Conservation (phyloP, 2,797 vertebrate species). For the Microctenopoma steveboyesi region DNA sequence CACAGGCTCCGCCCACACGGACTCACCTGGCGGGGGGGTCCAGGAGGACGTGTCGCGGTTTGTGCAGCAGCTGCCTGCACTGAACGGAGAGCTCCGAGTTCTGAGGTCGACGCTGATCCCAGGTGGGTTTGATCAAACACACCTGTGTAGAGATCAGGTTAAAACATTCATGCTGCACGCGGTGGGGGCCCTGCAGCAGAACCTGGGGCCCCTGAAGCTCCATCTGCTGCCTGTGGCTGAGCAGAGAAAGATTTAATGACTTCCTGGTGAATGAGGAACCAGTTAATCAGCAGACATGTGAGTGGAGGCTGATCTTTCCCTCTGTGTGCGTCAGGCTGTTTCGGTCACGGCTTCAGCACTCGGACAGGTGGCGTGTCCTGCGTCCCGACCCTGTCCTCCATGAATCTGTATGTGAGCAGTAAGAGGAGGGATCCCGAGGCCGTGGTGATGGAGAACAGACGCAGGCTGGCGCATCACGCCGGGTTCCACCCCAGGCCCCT, state of each 20-base stretch:
- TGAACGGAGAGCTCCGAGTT: constrained; percentile 82
- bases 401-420: constrained; percentile 92
- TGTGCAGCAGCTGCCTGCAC: constrained; percentile 84
- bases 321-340: constrained; percentile 69
- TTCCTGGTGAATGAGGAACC: not conserved
- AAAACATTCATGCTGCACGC: too few relatives aligned
- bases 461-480: constrained; percentile 84
- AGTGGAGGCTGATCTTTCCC: not conserved
- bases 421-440: constrained; percentile 85
- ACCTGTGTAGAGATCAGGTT: too few relatives aligned
- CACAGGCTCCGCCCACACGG: constrained; percentile 6
- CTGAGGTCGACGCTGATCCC: constrained; percentile 88
- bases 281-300: not conserved
- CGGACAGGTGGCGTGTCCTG: constrained; percentile 90
- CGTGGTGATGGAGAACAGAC: constrained; percentile 90
- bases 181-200: too few relatives aligned
- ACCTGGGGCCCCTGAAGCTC: too few relatives aligned
- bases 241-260: too few relatives aligned
- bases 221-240: too few relatives aligned
- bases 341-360: constrained; percentile 93
- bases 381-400: constrained; percentile 87
- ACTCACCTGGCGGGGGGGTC: constrained; percentile 50
- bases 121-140: constrained; percentile 78
- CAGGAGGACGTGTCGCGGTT: constrained; percentile 79
- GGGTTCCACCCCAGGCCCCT: constrained; percentile 87